Percentiles rank a stretch among this genome's conserved stretches.
phyloP scores from a whole-genome alignment of 1,140 invertebrate genomes.

The Parapsyche elsis region DNA sequence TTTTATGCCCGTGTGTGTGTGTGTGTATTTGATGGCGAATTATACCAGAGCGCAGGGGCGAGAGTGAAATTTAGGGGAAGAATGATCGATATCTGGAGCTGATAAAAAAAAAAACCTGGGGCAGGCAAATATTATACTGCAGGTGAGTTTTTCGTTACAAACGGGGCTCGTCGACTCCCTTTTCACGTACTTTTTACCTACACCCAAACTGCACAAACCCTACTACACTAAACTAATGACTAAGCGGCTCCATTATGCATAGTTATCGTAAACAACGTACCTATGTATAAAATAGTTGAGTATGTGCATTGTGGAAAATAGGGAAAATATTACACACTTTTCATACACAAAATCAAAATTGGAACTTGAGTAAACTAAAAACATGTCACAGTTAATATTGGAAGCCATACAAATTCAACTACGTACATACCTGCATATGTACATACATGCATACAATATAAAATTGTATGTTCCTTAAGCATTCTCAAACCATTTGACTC shows the following conservation, averaged over 20 bases:
- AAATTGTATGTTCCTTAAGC: too few species aligned
- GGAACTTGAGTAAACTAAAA: too few species aligned
- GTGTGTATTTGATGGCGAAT: slow-evolving; percentile 48
- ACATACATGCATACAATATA: too few species aligned
- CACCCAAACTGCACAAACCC: slow-evolving; percentile 23
- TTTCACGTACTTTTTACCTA: neutral
- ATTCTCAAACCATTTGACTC: too few species aligned
- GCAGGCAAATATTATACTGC: slow-evolving; percentile 51
- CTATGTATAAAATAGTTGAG: neutral
- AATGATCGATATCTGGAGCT: slow-evolving; percentile 53
- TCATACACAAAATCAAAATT: too few species aligned
- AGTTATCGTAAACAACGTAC: slow-evolving; percentile 17
- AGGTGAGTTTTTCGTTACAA: slow-evolving; percentile 48
- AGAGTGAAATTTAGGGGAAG: slow-evolving; percentile 48
- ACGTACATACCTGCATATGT: too few species aligned
- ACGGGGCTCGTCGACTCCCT: slow-evolving; percentile 33
- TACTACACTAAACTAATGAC: slow-evolving; percentile 36
- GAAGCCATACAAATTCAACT: too few species aligned
- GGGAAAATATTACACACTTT: neutral
- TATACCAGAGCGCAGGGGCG: slow-evolving; percentile 35
- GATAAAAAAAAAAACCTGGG: slow-evolving; percentile 53
- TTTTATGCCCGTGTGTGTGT: neutral
- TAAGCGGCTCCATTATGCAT: slow-evolving; percentile 19
- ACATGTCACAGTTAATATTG: too few species aligned
- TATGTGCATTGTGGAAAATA: neutral